Evolutionary conservation across 2,113 vertebrate genomes (phyloP).

Genomic region (Tringa solitaria): DNA sequence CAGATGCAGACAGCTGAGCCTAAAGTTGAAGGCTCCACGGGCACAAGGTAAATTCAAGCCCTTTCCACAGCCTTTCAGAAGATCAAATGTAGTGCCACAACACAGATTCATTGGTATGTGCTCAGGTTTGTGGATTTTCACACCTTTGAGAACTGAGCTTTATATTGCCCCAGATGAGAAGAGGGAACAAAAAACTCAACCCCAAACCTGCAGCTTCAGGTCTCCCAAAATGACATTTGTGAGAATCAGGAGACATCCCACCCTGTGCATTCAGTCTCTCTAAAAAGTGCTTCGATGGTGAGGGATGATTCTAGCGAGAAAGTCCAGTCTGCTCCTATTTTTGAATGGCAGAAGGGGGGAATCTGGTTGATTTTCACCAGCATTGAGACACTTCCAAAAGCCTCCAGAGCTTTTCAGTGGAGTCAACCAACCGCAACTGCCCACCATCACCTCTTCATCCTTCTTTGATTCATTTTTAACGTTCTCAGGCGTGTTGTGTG

Average conservation of each 20-base stretch:
- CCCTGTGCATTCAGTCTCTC: neutral
- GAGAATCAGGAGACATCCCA: neutral
- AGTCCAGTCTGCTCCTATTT: neutral
- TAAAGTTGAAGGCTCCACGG: neutral
- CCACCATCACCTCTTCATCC: neutral
- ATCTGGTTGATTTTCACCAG: neutral
- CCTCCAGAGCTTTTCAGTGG: neutral
- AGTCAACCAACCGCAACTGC: neutral
- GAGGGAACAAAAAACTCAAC: neutral
- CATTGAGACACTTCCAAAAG: neutral
- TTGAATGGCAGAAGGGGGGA: neutral
- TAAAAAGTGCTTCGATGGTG: neutral
- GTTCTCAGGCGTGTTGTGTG: neutral
- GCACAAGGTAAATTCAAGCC: neutral
- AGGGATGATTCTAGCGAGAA: neutral
- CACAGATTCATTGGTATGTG: neutral
- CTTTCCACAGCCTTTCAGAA: neutral
- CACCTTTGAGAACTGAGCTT: neutral
- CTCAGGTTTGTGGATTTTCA: neutral
- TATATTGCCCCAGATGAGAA: neutral
- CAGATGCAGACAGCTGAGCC: neutral
- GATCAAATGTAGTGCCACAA: neutral
- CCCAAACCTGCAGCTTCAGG: neutral
- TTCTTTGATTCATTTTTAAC: neutral
- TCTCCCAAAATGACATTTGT: neutral